Percentiles rank a stretch among this genome's conserved stretches.
phyloP scores from a whole-genome alignment of 2,797 vertebrate species.

The Harpagifer antarcticus region DNA sequence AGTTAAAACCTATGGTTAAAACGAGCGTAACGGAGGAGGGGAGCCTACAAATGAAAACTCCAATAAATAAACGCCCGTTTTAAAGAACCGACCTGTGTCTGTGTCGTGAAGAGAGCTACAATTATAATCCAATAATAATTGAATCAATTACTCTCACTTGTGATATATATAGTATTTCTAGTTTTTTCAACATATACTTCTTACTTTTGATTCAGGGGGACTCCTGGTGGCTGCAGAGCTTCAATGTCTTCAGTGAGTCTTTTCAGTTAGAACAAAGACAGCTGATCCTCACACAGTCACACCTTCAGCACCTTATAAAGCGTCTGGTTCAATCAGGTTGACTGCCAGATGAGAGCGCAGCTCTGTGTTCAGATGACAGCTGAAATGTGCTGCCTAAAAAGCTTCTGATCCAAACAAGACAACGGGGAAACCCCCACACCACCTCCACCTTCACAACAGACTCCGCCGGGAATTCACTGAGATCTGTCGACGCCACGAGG shows the following conservation, averaged over 20 bases:
- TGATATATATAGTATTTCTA: too few species aligned
- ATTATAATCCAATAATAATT: too few species aligned
- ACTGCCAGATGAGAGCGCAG: slow-evolving; percentile 27
- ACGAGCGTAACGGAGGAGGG: too few species aligned
- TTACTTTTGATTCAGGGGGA: not conserved
- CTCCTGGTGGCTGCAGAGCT: not conserved
- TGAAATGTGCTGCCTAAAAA: slow-evolving; percentile 15
- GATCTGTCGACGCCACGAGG: not conserved
- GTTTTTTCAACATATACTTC: not conserved
- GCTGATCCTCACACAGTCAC: slow-evolving; percentile 11
- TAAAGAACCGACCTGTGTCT: too few species aligned
- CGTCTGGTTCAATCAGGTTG: slow-evolving; percentile 23
- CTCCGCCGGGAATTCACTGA: not conserved
- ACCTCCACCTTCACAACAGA: not conserved
- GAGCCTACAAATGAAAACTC: too few species aligned
- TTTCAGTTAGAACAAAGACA: not conserved
- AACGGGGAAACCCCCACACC: not conserved
- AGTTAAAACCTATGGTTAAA: too few species aligned
- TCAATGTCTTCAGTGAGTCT: not conserved
- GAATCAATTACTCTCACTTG: too few species aligned
- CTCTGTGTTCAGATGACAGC: slow-evolving; percentile 35
- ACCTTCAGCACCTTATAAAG: not conserved
- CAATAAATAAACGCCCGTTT: too few species aligned
- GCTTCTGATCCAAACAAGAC: slow-evolving; percentile 23
- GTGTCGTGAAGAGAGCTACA: too few species aligned